Conservation (phyloP, 2,113 vertebrate species). For the Sapajus apella region DNA sequence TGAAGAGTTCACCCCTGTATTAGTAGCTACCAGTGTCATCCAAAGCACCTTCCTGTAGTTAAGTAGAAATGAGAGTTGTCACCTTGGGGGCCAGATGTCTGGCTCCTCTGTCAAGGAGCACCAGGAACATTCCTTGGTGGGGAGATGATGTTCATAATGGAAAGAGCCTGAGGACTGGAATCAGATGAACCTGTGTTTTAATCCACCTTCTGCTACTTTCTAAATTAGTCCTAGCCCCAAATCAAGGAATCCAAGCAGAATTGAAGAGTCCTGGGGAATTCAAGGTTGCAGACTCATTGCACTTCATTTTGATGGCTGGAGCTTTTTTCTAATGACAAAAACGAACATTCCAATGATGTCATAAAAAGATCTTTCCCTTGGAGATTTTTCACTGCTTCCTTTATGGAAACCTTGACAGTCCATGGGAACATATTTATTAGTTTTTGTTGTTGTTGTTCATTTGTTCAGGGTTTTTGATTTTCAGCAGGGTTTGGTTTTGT, state of each 20-base stretch:
- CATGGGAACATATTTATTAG: neutral
- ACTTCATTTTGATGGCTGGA: neutral
- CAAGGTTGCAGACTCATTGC: neutral
- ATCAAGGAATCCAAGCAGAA: neutral
- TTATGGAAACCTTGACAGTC: constrained; percentile 12
- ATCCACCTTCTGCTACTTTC: neutral
- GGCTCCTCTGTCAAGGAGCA: neutral
- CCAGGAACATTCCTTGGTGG: neutral
- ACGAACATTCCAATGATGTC: neutral
- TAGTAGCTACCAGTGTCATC: neutral
- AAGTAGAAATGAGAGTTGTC: neutral
- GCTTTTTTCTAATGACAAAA: constrained; percentile 26
- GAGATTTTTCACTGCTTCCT: constrained; percentile 50
- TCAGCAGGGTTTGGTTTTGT: neutral
- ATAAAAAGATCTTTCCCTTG: constrained; percentile 35
- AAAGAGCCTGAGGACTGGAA: neutral
- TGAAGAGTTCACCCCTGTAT: neutral
- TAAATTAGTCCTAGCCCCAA: constrained; percentile 3
- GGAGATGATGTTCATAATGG: neutral
- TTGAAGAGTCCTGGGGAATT: neutral
- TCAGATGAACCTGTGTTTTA: constrained; percentile 22
- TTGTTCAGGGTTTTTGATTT: constrained; percentile 9
- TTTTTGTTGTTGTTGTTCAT: neutral
- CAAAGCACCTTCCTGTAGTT: neutral
- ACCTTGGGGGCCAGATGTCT: neutral